Evolutionary conservation across 2,797 vertebrate genomes (phyloP), one percentile per base, ranked within the genome.

Genomic region (Coregonus sp.): DNA sequence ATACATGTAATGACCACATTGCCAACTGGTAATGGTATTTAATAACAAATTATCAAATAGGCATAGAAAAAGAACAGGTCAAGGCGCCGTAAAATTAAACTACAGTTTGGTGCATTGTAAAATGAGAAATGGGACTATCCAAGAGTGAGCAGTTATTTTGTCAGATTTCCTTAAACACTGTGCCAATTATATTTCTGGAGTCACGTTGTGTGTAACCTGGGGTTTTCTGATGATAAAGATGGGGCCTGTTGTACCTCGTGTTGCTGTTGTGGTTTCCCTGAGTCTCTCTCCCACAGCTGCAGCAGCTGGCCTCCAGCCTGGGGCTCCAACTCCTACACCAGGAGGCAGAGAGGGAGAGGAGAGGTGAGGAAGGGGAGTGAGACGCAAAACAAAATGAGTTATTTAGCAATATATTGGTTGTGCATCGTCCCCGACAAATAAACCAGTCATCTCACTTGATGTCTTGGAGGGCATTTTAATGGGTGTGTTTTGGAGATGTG

Each of bases 291-390:
- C 97, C 97, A 98, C 78, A 97, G 91, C 73, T 93, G 91, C 74
- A 98, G 79, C 81, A 99, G 89, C 81, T 96, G 95, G 79, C 93
- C 91, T 78, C 96, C 98, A 81, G 95, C 91, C 70, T 95, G 95
- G 16, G 97, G 94, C 83, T 98, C 96, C 74, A 99, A 79, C 84
- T 99, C 98, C 96, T 97, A 74, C 52, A 78, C 9, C 78, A 86
- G 16, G n/a, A 52, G 11, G 78, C 18, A 25, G 20, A 75, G n/a
- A 18, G 56, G 3, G 29, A 33, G 29, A 33, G 18, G n/a, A 33
- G 11, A 6, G n/a, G 3, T 40, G 29, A 54, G 9, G 18, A 37
- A 0, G 7, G 15, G 11, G 56, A 20, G 56, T 5, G 56, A 59
- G 9, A 47, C 11, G 40, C 1, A 47, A 47, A 47, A 47, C 40